Base-by-base conservation (phyloP, 1,140 invertebrate genomes). In the Drosophila kepulauana region DNA sequence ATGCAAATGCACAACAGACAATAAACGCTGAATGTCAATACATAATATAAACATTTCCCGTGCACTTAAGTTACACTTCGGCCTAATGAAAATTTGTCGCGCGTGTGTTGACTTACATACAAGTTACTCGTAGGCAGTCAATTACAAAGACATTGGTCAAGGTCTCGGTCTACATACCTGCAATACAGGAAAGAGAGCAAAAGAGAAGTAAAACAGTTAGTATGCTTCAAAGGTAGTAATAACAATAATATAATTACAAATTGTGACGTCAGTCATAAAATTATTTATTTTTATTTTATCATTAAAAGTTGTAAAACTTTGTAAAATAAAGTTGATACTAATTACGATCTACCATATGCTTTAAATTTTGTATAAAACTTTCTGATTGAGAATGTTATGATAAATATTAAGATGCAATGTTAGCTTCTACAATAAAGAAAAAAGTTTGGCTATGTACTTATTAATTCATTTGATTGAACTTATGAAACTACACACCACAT, bases 41-140 rank as follows among this genome's bases (percentile, higher is more conserved):
- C 68, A 56, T 54, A 25, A 57, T 54, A 30, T 38, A 38, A 71
- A 54, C 54, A 73, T 45, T 59, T 52, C 25, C 63, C 69, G 28
- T 51, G 48, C 38, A 56, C 51, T 35, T 51, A 41, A 56, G 13
- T 57, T 57, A 65, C 71, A 69, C 33, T 49, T 38, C 38, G 28
- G 33, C 7, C 75, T 81, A 82, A 81, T 82, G 70, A 81, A 82
- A 38, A 78, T 63, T 75, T 58, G 61, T 45, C 5, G 68, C 52
- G 38, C 66, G 35, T 62, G 56, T 86, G 61, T 82, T 87, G 78
- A 86, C 82, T 85, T 79, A 86, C 78, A 81, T 86, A 43, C 78
- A 81, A 81, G 82, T 70, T 86, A 38, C 35, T 38, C 3, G 7
- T 38, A 75, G 75, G 58, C 67, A 75, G 68, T 65, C 75, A 62